Percentiles rank a stretch among this genome's conserved stretches.
Conservation (phyloP, 1,140 invertebrate genomes). For the Mactra quadrangularis region DNA sequence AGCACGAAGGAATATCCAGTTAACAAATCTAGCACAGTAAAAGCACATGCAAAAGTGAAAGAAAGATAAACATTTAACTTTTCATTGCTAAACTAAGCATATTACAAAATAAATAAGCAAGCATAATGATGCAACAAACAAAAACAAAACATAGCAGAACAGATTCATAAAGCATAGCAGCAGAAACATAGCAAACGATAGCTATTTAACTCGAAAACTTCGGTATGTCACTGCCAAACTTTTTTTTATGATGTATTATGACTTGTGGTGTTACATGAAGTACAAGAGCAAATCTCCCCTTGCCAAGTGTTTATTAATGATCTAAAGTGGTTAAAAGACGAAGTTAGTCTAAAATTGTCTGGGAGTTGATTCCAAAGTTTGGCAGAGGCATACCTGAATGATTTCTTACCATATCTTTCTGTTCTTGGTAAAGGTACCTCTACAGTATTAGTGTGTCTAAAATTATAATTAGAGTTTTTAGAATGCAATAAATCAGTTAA, state of each 20-base stretch:
- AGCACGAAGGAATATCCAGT: no score
- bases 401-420: background rate
- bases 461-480: conserved; percentile 19
- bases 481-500: conserved; percentile 18
- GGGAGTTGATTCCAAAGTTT: background rate
- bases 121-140: no score
- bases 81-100: no score
- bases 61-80: no score
- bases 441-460: conserved; percentile 2
- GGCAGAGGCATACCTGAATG: background rate
- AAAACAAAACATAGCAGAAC: no score
- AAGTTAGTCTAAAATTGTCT: background rate
- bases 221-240: background rate
- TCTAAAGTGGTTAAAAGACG: background rate
- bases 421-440: background rate
- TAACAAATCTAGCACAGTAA: no score
- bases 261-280: background rate
- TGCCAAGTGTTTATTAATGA: no score
- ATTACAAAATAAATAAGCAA: no score
- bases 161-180: no score
- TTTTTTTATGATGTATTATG: background rate
- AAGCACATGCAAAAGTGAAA: no score
- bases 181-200: background rate
- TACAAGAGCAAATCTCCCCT: background rate
- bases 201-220: background rate